These are phyloP conservation scores for Galago senegalensis DNA, from an alignment of 2,797 vertebrate genomes.

Conservation along the genomic window DNA sequence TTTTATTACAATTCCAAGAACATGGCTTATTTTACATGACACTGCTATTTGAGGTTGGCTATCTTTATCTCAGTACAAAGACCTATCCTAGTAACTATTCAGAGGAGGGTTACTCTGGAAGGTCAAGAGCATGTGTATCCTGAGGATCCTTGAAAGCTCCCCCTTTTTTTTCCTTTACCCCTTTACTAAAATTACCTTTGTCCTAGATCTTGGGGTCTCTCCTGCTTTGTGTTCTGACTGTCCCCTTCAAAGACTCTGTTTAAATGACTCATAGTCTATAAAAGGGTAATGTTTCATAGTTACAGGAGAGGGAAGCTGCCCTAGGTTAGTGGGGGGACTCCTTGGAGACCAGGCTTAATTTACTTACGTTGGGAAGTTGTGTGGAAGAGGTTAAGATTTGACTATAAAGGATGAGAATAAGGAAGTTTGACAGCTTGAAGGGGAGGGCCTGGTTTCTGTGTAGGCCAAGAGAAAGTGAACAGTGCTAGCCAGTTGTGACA, in stretches of 20 bases:
- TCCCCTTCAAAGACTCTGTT: not conserved
- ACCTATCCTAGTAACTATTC: not conserved
- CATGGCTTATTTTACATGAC: not conserved
- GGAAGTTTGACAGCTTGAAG: not conserved
- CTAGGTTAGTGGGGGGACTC: not conserved
- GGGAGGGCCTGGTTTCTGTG: not conserved
- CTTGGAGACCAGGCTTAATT: constrained; percentile 27
- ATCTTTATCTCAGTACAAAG: constrained; percentile 51
- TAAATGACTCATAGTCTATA: not conserved
- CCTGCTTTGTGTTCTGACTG: not conserved
- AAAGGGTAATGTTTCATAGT: not conserved
- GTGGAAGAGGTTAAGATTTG: not conserved
- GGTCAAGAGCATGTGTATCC: not conserved
- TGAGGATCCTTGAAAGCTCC: not conserved
- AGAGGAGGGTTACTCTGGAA: not conserved
- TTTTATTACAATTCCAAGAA: not conserved
- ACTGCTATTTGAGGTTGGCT: constrained; percentile 33
- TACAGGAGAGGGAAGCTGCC: not conserved
- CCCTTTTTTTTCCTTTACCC: not conserved
- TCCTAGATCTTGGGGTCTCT: not conserved
- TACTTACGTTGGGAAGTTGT: not conserved
- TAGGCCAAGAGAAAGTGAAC: constrained; percentile 14
- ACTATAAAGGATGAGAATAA: constrained; percentile 17
- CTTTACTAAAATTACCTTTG: constrained; percentile 45
- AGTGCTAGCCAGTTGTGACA: not conserved